Conservation (phyloP, 2,113 vertebrate species). For the Caracal caracal region DNA sequence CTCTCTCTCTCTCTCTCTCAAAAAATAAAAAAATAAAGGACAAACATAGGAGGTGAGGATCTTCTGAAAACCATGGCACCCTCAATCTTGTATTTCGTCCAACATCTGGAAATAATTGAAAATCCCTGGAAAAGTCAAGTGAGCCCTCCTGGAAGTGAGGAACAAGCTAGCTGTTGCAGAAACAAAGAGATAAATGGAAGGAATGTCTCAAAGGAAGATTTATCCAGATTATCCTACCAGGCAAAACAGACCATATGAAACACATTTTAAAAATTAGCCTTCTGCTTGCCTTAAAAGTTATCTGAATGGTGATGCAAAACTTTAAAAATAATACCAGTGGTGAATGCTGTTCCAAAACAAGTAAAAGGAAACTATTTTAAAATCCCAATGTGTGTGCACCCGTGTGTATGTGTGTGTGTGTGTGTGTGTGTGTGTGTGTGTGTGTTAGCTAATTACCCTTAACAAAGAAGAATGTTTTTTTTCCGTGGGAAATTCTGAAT, state of each 20-base stretch:
- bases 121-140: constrained; percentile 66
- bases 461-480: neutral
- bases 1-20: too few species aligned
- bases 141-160: neutral
- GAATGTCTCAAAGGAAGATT: constrained; percentile 48
- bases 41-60: neutral
- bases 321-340: constrained; percentile 61
- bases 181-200: constrained; percentile 41
- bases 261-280: constrained; percentile 51
- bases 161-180: neutral
- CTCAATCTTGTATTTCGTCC: neutral
- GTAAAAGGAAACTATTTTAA: constrained; percentile 50
- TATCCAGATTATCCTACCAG: neutral
- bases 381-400: neutral
- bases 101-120: constrained; percentile 65
- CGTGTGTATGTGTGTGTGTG: neutral
- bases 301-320: constrained; percentile 31
- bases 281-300: constrained; percentile 57
- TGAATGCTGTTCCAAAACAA: constrained; percentile 57
- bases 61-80: neutral
- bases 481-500: neutral
- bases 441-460: constrained; percentile 7
- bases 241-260: constrained; percentile 38
- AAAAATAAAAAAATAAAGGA: neutral
- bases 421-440: neutral